Conservation (phyloP, 2,113 vertebrate genomes). For the Trematocara zebra region DNA sequence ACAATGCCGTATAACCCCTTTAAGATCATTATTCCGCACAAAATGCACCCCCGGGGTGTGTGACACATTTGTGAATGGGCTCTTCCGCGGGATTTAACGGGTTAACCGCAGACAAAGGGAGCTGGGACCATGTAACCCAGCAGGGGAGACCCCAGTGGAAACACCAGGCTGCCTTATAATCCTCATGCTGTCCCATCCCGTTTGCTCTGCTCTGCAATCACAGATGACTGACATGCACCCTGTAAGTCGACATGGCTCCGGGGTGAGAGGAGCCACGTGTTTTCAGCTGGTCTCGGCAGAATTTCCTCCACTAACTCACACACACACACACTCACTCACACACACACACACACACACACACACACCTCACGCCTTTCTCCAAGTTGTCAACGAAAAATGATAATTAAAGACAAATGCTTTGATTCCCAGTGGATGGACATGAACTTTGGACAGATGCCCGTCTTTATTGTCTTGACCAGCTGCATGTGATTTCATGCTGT, state of each 20-base stretch:
- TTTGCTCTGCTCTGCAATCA: slow-evolving; percentile 31
- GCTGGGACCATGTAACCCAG: slow-evolving; percentile 62
- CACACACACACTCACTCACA: not conserved
- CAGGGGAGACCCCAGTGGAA: slow-evolving; percentile 63
- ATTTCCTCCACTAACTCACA: not conserved
- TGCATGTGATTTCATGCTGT: slow-evolving; percentile 20
- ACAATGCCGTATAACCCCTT: slow-evolving; percentile 58
- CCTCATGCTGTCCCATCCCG: slow-evolving; percentile 43
- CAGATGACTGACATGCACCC: slow-evolving; percentile 39
- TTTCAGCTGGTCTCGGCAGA: slow-evolving; percentile 11
- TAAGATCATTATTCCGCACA: slow-evolving; percentile 67
- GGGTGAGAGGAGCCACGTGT: slow-evolving; percentile 33
- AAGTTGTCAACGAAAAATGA: not conserved
- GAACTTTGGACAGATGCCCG: slow-evolving; percentile 8
- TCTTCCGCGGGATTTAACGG: slow-evolving; percentile 68
- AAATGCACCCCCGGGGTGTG: slow-evolving; percentile 65
- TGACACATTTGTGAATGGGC: slow-evolving; percentile 68
- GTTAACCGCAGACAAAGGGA: slow-evolving; percentile 71
- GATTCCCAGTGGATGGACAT: not conserved
- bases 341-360: not conserved
- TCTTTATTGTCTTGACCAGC: not conserved
- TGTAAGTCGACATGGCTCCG: slow-evolving; percentile 1
- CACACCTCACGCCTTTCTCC: not conserved
- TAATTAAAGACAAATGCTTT: slow-evolving; percentile 22
- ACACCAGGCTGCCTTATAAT: slow-evolving; percentile 58